Conservation (phyloP, 2,797 vertebrate genomes). For the Anas georgica region DNA sequence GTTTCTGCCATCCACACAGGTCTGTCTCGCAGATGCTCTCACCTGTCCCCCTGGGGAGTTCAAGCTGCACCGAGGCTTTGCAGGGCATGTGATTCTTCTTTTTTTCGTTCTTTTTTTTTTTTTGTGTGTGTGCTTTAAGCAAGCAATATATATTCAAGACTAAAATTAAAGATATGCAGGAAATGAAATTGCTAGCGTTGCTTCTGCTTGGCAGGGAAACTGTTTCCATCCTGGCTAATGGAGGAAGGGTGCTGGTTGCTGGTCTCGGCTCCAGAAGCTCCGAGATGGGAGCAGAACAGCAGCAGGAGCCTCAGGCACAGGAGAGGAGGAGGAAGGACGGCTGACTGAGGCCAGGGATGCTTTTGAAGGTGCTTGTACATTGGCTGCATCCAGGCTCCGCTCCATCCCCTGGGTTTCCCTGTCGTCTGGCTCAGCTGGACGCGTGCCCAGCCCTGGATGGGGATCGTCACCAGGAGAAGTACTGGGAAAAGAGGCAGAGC, state of each 20-base stretch:
- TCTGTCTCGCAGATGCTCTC: background rate
- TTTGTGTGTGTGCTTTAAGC: background rate
- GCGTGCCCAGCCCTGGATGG: accelerated
- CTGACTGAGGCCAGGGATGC: background rate
- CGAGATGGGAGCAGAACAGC: background rate
- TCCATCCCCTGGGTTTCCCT: background rate
- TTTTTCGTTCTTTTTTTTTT: too few relatives aligned
- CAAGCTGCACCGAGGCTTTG: background rate
- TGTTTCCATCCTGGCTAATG: background rate
- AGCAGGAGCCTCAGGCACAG: background rate
- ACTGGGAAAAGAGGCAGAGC: background rate
- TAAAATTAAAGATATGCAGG: conserved; percentile 52
- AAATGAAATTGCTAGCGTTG: conserved; percentile 45
- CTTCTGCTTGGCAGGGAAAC: background rate
- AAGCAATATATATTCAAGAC: conserved; percentile 66
- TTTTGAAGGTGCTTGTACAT: background rate
- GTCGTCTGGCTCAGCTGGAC: background rate
- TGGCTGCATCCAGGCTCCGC: background rate
- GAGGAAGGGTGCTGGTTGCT: background rate
- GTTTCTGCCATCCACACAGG: accelerated
- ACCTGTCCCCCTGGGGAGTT: background rate
- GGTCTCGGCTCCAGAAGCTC: background rate
- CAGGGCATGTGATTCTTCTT: background rate
- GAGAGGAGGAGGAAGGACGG: background rate
- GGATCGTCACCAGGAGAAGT: background rate